Conservation (phyloP, 92 coral and sea anemone species). For the Isaurus tuberculatus region DNA sequence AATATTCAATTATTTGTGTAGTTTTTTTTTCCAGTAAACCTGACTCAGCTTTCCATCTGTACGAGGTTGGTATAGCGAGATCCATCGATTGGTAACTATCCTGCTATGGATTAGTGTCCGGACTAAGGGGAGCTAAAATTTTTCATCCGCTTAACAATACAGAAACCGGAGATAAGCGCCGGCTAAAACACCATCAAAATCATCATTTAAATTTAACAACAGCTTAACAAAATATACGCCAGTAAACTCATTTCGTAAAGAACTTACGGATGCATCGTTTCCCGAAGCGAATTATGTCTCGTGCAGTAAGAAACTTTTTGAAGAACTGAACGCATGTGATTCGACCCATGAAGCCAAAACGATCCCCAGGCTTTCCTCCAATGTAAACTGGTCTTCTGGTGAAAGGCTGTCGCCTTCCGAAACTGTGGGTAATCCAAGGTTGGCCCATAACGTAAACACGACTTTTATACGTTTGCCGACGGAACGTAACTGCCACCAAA, state of each 20-base stretch:
- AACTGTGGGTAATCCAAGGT: not conserved
- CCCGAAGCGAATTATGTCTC: not conserved
- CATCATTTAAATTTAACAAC: not conserved
- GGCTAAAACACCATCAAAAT: too few relatives aligned
- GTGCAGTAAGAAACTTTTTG: not conserved
- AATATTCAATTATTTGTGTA: too few relatives aligned
- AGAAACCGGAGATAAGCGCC: too few relatives aligned
- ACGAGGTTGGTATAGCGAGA: too few relatives aligned
- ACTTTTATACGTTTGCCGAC: constrained; percentile 58
- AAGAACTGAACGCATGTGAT: constrained; percentile 18
- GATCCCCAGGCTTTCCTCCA: not conserved
- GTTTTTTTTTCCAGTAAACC: too few relatives aligned
- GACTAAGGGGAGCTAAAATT: too few relatives aligned
- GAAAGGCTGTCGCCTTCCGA: constrained; percentile 13
- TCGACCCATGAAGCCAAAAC: constrained; percentile 2
- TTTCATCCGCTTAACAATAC: too few relatives aligned
- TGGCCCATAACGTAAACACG: constrained; percentile 59
- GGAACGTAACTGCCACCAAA: constrained; percentile 70
- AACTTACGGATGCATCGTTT: constrained; percentile 3
- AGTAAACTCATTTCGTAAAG: not conserved
- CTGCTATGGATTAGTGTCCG: too few relatives aligned
- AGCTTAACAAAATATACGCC: not conserved
- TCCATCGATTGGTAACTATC: too few relatives aligned
- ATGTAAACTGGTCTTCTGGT: constrained; percentile 22
- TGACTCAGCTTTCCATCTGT: too few relatives aligned